Conservation (phyloP, 2,888 invertebrate genomes). For the Xylophagus ater region DNA sequence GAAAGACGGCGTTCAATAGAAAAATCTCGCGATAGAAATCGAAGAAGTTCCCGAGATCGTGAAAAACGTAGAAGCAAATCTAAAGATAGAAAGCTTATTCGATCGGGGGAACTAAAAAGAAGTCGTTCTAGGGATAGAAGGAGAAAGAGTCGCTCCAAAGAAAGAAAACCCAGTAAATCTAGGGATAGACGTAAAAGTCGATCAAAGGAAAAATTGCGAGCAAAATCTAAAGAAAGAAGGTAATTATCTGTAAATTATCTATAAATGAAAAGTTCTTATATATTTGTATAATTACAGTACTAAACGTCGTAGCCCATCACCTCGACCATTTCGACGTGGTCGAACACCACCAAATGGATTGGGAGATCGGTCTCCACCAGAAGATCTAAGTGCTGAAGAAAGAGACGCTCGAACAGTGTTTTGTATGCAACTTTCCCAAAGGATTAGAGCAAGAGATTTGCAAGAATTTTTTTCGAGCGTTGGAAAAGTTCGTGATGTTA, state of each 20-base stretch:
- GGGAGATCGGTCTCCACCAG: conserved; percentile 48
- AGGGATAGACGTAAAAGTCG: conserved; percentile 24
- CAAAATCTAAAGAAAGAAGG: conserved; percentile 26
- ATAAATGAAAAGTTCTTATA: neutral
- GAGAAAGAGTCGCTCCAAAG: conserved; percentile 17
- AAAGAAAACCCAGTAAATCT: conserved; percentile 15
- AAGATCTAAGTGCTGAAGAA: conserved; percentile 88
- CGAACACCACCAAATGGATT: conserved; percentile 42
- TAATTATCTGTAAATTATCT: conserved; percentile 16
- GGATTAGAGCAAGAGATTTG: conserved; percentile 84
- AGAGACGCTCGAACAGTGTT: conserved; percentile 97
- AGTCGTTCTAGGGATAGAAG: conserved; percentile 10
- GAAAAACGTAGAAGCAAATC: conserved; percentile 11
- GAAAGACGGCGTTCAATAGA: conserved; percentile 26
- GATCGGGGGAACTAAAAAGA: conserved; percentile 26
- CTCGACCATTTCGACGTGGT: conserved; percentile 35
- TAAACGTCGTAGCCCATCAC: conserved; percentile 37
- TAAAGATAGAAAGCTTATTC: conserved; percentile 23
- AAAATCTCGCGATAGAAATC: conserved; percentile 21
- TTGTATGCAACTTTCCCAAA: conserved; percentile 94
- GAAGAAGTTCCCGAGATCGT: conserved; percentile 22
- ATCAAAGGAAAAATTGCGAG: conserved; percentile 24
- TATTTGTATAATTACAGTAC: conserved; percentile 13
- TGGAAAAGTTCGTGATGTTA: conserved; percentile 95
- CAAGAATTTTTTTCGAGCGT: conserved; percentile 99